A percentile compares a stretch with the other conserved stretches of the same genome.
Evolutionary conservation across 2,797 vertebrate genomes (phyloP).

Genomic region (Micropoecilia bifurca): DNA sequence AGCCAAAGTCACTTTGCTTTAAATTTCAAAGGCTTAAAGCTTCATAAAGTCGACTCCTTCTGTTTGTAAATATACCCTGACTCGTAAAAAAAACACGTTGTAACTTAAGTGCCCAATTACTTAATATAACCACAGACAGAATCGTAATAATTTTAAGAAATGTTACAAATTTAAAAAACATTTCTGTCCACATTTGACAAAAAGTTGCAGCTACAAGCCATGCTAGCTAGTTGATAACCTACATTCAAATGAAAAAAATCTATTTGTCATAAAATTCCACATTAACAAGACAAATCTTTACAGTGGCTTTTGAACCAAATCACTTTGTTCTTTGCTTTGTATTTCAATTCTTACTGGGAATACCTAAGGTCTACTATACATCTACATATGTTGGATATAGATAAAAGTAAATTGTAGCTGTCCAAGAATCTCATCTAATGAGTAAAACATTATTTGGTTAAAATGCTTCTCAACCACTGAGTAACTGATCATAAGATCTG

Average conservation of each 20-base stretch:
- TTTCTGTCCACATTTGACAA: not conserved
- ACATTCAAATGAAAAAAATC: not conserved
- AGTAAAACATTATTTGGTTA: not conserved
- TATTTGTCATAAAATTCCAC: not conserved
- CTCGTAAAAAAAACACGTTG: slow-evolving; percentile 45
- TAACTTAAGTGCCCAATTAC: slow-evolving; percentile 43
- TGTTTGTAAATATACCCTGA: slow-evolving; percentile 60
- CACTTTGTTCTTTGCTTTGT: not conserved
- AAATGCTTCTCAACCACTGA: not conserved
- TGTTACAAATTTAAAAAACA: not conserved
- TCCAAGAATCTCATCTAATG: not conserved
- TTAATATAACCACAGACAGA: slow-evolving; percentile 23
- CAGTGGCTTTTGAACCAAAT: not conserved
- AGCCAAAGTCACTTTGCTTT: slow-evolving; percentile 74
- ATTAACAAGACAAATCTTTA: not conserved
- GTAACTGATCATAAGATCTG: not conserved
- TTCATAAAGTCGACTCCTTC: slow-evolving; percentile 64
- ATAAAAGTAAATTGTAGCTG: not conserved
- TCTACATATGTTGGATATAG: too few species aligned
- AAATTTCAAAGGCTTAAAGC: slow-evolving; percentile 75
- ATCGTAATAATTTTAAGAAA: slow-evolving; percentile 19
- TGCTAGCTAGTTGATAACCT: not conserved
- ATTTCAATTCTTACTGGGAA: not conserved
- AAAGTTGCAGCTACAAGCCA: not conserved
- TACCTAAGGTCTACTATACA: not conserved